phyloP scores from a whole-genome alignment of 2,113 vertebrate genomes.

The Leucosticte australis region DNA sequence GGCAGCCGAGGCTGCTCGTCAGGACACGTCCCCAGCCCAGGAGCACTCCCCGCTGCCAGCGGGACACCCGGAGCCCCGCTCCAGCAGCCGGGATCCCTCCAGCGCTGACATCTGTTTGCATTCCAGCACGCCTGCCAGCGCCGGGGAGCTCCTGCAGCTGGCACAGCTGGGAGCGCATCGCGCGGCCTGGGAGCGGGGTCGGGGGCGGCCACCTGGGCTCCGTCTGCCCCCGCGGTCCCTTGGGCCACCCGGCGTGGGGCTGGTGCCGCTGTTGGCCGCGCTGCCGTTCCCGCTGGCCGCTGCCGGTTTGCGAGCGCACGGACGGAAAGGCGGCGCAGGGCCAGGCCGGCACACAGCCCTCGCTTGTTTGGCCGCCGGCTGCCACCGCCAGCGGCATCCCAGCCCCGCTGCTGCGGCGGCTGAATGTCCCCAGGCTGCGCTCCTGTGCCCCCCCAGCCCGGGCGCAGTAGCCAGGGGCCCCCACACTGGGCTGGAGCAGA shows the following conservation, averaged over 20 bases:
- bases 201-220: background rate
- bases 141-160: background rate
- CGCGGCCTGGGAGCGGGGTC: background rate
- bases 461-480: accelerated
- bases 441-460: too few species aligned
- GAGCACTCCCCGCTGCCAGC: background rate
- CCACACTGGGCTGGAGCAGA: background rate
- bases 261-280: accelerated
- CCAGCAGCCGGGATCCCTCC: constrained; percentile 12
- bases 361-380: background rate
- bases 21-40: background rate
- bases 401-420: background rate
- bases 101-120: background rate
- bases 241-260: background rate
- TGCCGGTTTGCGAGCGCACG: background rate
- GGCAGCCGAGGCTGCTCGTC: background rate
- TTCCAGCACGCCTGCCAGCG: background rate
- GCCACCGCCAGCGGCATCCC: background rate
- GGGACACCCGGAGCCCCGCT: background rate
- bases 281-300: background rate
- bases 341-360: constrained; percentile 11
- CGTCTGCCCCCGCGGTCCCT: background rate
- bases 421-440: accelerated
- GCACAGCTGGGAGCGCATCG: background rate
- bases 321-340: background rate